Conservation (phyloP, 2,113 vertebrate species). For the Morone chrysops region DNA sequence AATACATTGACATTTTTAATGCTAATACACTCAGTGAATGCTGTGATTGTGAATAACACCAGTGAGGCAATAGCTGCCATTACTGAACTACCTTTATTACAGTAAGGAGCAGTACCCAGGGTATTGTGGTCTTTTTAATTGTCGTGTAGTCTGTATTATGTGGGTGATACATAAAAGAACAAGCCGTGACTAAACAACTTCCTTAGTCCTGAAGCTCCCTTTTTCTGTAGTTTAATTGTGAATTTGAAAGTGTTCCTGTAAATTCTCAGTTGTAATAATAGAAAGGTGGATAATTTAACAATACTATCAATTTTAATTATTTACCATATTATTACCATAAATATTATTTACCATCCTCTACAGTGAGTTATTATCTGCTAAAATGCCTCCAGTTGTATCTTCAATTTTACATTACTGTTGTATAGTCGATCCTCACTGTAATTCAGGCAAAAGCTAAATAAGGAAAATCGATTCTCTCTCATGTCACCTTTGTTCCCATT, state of each 20-base stretch:
- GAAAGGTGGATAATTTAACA: too few relatives aligned
- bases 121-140: background rate
- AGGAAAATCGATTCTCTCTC: background rate
- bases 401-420: background rate
- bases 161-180: background rate
- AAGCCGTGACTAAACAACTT: background rate
- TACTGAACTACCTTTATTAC: background rate
- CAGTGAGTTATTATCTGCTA: background rate
- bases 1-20: slow-evolving; percentile 56
- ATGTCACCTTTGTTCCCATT: background rate
- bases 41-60: slow-evolving; percentile 11
- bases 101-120: background rate
- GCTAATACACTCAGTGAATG: slow-evolving; percentile 28
- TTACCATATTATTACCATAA: too few relatives aligned
- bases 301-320: too few relatives aligned
- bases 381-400: background rate
- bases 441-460: background rate
- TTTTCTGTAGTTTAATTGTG: too few relatives aligned
- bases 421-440: background rate
- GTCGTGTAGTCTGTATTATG: background rate
- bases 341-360: too few relatives aligned
- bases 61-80: background rate
- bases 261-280: background rate
- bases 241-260: background rate
- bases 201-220: background rate